Conservation (phyloP, 2,888 invertebrate genomes). For the Drosophila sordidula region DNA sequence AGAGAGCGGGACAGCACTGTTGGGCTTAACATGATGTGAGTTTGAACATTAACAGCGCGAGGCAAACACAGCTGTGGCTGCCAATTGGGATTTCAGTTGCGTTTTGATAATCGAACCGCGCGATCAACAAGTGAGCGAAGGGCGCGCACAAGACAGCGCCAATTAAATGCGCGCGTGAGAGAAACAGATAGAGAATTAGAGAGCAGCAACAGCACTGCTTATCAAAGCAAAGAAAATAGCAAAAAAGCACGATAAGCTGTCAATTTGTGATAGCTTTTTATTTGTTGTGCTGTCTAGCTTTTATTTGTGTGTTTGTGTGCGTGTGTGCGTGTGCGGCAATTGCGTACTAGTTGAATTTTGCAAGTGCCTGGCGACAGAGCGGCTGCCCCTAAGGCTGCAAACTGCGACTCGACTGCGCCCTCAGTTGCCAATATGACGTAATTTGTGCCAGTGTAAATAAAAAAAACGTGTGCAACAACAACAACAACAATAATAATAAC, state of each 20-base stretch:
- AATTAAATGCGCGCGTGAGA: conserved; percentile 11
- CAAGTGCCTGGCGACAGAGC: conserved; percentile 60
- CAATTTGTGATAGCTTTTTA: conserved; percentile 11
- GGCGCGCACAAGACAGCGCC: neutral
- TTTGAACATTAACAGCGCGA: conserved; percentile 42
- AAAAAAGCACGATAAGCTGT: conserved; percentile 41
- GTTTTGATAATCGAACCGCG: conserved; percentile 53
- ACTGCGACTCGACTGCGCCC: conserved; percentile 20
- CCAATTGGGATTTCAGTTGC: conserved; percentile 45
- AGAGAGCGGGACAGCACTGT: conserved; percentile 7
- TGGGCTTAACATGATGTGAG: conserved; percentile 25
- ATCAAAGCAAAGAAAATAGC: conserved; percentile 40
- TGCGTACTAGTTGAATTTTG: conserved; percentile 66
- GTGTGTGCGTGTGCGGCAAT: conserved; percentile 27
- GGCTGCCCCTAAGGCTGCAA: conserved; percentile 25
- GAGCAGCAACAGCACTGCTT: conserved; percentile 37
- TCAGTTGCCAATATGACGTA: conserved; percentile 68
- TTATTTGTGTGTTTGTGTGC: conserved; percentile 10
- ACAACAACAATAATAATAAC: conserved; percentile 1
- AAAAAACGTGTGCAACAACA: conserved; percentile 27
- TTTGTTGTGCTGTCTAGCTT: conserved; percentile 28
- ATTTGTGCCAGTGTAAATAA: conserved; percentile 56
- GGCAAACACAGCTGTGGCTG: conserved; percentile 15
- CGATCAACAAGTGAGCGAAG: conserved; percentile 45
- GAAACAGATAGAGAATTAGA: neutral